phyloP scores from a whole-genome alignment of 2,888 invertebrate genomes.

The Sminthurides aquaticus region DNA sequence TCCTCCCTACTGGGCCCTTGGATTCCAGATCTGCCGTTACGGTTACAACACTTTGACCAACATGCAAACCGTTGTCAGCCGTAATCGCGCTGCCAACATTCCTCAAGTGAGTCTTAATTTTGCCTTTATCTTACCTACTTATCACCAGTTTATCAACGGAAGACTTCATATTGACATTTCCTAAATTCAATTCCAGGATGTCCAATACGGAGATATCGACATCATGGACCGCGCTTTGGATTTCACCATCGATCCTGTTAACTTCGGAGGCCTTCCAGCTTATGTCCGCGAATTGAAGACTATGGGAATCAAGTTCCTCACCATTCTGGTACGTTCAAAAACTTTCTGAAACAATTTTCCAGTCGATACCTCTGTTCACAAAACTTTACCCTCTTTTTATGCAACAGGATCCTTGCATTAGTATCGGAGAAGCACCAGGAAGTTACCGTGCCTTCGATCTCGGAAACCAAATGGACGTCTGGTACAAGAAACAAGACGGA shows the following conservation, averaged over 20 bases:
- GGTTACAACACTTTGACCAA: constrained; percentile 60
- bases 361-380: background rate
- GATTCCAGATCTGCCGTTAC: constrained; percentile 72
- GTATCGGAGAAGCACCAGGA: constrained; percentile 46
- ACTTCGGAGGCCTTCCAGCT: constrained; percentile 57
- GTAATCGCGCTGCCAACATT: constrained; percentile 63
- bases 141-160: too few relatives aligned
- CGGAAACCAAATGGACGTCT: constrained; percentile 42
- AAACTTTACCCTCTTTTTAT: background rate
- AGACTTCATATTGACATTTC: too few relatives aligned
- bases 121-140: too few relatives aligned
- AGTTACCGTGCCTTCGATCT: constrained; percentile 29
- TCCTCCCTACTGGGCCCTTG: constrained; percentile 82
- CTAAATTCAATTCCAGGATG: constrained; percentile 36
- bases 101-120: constrained; percentile 65
- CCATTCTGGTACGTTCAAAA: constrained; percentile 25
- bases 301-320: constrained; percentile 44
- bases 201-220: constrained; percentile 42
- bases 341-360: constrained; percentile 2
- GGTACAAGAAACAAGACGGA: constrained; percentile 36
- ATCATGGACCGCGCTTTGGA: constrained; percentile 56
- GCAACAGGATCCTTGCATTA: constrained; percentile 34
- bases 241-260: constrained; percentile 61
- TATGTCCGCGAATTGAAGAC: constrained; percentile 63
- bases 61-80: constrained; percentile 59